Evolutionary conservation across 2,888 invertebrate species (phyloP).

Genomic region (Congeria kusceri): DNA sequence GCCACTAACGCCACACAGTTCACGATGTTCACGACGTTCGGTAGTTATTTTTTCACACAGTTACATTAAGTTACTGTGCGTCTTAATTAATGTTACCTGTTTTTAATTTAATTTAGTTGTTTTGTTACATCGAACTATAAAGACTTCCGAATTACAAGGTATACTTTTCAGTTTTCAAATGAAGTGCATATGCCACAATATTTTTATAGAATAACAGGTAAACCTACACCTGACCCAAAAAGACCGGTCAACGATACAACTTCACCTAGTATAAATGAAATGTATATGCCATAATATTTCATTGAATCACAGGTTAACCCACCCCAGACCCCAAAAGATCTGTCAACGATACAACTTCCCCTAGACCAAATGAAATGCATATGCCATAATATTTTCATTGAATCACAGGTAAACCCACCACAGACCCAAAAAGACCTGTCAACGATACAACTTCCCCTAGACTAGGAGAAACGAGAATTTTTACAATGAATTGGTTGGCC

Average conservation of each 20-base stretch:
- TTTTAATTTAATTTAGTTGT: no score
- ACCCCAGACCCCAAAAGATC: neutral
- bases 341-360: neutral
- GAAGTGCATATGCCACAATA: no score
- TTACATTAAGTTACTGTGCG: no score
- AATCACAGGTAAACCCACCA: neutral
- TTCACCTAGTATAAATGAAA: slow-evolving; percentile 10
- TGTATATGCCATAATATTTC: no score
- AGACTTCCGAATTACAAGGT: no score
- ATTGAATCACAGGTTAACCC: neutral
- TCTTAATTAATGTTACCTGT: no score
- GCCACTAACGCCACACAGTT: neutral
- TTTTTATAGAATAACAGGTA: neutral
- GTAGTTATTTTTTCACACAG: neutral
- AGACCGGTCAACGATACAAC: neutral
- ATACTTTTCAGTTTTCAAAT: no score
- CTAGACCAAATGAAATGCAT: neutral
- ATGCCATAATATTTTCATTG: no score
- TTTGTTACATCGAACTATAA: no score
- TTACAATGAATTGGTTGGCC: slow-evolving; percentile 14
- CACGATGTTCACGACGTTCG: slow-evolving; percentile 18
- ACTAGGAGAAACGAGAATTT: neutral
- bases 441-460: slow-evolving; percentile 18
- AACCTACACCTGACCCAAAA: neutral
- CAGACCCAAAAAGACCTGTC: neutral